A percentile compares a stretch with the other conserved stretches of the same genome.
Evolutionary conservation across 2,797 vertebrate genomes (phyloP).

Genomic region (Cynopterus sphinx): DNA sequence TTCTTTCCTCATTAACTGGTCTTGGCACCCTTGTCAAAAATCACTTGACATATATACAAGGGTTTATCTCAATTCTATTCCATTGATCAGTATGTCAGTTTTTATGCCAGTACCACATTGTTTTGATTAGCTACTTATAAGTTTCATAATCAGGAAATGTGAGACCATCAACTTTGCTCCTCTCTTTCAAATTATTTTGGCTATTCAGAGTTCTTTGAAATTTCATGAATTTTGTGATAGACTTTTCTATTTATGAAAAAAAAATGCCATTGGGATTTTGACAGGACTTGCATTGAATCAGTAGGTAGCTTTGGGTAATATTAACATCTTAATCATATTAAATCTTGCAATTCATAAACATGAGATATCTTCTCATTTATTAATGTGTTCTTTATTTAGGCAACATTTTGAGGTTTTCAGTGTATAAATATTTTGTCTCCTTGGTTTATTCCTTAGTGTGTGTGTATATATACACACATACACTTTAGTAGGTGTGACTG

Average conservation of each 20-base stretch:
- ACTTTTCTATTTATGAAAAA: background rate
- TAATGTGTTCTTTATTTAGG: constrained; percentile 1
- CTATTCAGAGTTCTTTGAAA: background rate
- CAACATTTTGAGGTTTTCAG: background rate
- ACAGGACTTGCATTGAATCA: background rate
- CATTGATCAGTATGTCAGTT: background rate
- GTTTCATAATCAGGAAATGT: background rate
- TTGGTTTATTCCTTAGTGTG: background rate
- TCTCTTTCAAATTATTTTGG: background rate
- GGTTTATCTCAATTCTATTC: background rate
- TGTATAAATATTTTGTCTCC: background rate
- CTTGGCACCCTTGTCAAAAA: background rate
- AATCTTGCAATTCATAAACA: background rate
- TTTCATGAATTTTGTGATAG: background rate
- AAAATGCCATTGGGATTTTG: background rate
- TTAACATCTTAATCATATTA: background rate
- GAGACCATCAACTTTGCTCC: background rate
- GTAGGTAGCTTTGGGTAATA: background rate
- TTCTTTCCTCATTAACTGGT: background rate
- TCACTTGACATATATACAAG: background rate
- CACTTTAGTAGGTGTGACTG: background rate
- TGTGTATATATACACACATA: background rate
- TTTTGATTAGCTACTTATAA: background rate
- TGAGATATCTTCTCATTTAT: background rate
- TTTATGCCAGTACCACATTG: background rate